Percentiles rank a stretch among this genome's conserved stretches.
Evolutionary conservation across 2,888 invertebrate genomes (phyloP).

Genomic region (Drosophila fulvimacula): DNA sequence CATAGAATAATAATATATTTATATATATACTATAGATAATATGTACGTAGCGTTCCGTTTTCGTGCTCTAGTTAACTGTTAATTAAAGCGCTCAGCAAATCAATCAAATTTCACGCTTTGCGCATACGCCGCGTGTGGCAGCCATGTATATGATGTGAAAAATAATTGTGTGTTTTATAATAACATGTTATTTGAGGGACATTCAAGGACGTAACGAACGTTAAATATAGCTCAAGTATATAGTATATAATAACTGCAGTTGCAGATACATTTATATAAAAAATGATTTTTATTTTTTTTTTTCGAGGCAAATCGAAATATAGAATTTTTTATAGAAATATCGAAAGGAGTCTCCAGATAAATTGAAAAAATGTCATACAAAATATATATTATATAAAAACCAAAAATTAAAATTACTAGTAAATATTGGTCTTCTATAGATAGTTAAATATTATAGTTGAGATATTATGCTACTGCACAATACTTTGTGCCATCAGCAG

Average conservation of each 20-base stretch:
- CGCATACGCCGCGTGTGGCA: constrained; percentile 46
- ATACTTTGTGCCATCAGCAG: background rate
- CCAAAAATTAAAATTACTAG: background rate
- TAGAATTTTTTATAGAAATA: background rate
- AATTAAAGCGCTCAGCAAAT: constrained; percentile 25
- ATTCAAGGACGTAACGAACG: constrained; percentile 32
- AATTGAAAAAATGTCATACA: background rate
- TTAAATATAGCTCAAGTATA: background rate
- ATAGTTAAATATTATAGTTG: background rate
- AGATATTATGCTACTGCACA: background rate
- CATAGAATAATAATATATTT: no score
- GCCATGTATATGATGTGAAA: background rate
- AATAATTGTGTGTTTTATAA: constrained; percentile 6
- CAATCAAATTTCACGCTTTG: constrained; percentile 43
- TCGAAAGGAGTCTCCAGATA: background rate
- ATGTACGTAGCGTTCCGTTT: background rate
- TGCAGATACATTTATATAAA: background rate
- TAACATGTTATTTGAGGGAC: constrained; percentile 35
- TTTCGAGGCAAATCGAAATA: background rate
- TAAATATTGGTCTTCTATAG: background rate
- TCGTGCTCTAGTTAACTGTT: constrained; percentile 7
- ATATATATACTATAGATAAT: background rate
- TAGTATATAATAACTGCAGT: background rate
- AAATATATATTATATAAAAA: background rate
- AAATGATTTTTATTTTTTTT: no score